These are phyloP conservation scores for Drosophila mojavensis DNA, from an alignment of 1,140 invertebrate genomes.

Conservation along the genomic window DNA sequence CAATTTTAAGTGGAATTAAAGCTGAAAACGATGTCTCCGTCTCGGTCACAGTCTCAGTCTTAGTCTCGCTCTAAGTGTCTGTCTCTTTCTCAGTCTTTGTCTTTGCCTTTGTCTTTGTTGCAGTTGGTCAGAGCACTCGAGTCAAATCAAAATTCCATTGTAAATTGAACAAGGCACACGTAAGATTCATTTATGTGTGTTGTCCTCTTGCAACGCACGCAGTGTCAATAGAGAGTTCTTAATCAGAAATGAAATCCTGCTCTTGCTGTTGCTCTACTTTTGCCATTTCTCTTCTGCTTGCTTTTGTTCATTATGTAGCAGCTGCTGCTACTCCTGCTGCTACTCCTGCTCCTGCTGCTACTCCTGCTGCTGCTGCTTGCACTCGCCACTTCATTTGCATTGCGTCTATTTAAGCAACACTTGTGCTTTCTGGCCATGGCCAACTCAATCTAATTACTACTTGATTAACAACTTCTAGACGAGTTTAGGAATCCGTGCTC, in stretches of 20 bases:
- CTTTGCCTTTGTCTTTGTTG: neutral
- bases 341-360: neutral
- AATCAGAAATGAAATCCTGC: constrained; percentile 34
- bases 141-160: constrained; percentile 42
- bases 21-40: neutral
- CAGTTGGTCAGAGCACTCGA: constrained; percentile 9
- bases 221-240: constrained; percentile 60
- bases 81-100: too few species aligned
- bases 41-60: neutral
- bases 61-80: too few species aligned
- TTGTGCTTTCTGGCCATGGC: neutral
- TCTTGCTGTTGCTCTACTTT: neutral
- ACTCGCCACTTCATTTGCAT: neutral
- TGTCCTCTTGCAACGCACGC: constrained; percentile 4
- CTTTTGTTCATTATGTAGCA: neutral
- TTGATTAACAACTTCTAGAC: neutral
- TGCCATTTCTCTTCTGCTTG: neutral
- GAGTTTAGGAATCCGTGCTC: neutral
- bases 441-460: neutral
- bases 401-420: neutral
- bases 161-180: constrained; percentile 41
- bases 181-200: constrained; percentile 28
- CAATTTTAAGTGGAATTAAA: constrained; percentile 2
- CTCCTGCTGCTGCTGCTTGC: neutral
- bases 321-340: neutral